These are phyloP conservation scores for Dicycla oo DNA, from an alignment of 2,888 invertebrate genomes.

Conservation along the genomic window DNA sequence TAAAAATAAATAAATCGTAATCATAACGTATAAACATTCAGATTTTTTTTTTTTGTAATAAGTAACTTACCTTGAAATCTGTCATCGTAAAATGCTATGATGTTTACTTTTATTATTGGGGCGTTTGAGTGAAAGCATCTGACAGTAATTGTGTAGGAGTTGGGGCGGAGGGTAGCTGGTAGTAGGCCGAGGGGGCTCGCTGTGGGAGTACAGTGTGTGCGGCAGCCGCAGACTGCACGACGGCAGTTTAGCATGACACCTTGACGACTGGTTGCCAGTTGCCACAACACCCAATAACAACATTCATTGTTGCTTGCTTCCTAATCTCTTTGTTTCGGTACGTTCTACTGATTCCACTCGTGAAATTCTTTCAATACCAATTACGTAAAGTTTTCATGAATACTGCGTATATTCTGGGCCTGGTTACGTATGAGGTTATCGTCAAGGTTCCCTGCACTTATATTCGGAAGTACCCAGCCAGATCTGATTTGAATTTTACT, in stretches of 20 bases:
- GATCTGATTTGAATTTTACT: slow-evolving; percentile 55
- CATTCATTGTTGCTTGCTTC: slow-evolving; percentile 19
- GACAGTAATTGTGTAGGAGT: slow-evolving; percentile 71
- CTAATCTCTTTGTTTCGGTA: slow-evolving; percentile 36
- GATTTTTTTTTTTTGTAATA: slow-evolving; percentile 38
- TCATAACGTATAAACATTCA: slow-evolving; percentile 35
- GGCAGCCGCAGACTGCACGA: slow-evolving; percentile 47
- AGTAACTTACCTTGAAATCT: slow-evolving; percentile 56
- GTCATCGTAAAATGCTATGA: slow-evolving; percentile 64
- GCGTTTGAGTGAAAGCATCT: slow-evolving; percentile 64
- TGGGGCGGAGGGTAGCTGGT: slow-evolving; percentile 27
- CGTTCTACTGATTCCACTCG: slow-evolving; percentile 25
- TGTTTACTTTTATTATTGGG: slow-evolving; percentile 61
- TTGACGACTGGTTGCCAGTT: slow-evolving; percentile 46
- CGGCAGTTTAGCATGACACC: slow-evolving; percentile 41
- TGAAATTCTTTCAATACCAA: slow-evolving; percentile 12
- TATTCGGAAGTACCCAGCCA: slow-evolving; percentile 52
- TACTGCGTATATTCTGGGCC: slow-evolving; percentile 26
- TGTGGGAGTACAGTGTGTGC: slow-evolving; percentile 1
- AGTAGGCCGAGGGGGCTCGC: slow-evolving; percentile 5
- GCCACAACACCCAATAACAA: slow-evolving; percentile 27
- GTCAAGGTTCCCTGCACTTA: slow-evolving; percentile 55
- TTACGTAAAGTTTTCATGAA: slow-evolving; percentile 27
- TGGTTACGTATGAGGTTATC: slow-evolving; percentile 45
- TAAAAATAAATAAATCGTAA: background rate